phyloP scores from a whole-genome alignment of 2,888 invertebrate genomes.

The Lepidocyrtoides sp. region DNA sequence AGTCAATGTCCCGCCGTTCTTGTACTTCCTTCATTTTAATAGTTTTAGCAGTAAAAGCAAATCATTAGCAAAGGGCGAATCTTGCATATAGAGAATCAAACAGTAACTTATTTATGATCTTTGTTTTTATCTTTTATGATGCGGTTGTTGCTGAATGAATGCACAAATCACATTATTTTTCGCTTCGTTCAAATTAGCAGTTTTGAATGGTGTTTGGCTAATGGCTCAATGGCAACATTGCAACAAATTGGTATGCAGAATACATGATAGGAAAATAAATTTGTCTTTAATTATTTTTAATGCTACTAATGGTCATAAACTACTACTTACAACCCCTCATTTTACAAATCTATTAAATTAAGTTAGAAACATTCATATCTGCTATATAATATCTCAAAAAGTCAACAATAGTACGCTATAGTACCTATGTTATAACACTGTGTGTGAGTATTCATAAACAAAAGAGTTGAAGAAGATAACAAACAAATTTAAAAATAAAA shows the following conservation, averaged over 20 bases:
- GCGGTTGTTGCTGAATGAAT: too few relatives aligned
- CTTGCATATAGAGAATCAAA: too few relatives aligned
- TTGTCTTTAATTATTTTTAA: slow-evolving; percentile 34
- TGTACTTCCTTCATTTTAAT: background rate
- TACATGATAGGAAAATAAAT: background rate
- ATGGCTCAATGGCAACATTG: slow-evolving; percentile 20
- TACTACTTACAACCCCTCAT: too few relatives aligned
- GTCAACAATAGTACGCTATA: background rate
- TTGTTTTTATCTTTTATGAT: too few relatives aligned
- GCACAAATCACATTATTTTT: too few relatives aligned
- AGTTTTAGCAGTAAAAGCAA: too few relatives aligned
- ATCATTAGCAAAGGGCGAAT: too few relatives aligned
- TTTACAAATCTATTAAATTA: background rate
- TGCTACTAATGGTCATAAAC: slow-evolving; percentile 17
- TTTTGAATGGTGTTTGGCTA: too few relatives aligned
- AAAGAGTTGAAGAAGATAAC: background rate
- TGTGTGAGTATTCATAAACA: background rate
- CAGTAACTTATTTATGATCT: too few relatives aligned
- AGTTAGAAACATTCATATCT: too few relatives aligned
- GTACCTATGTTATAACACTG: background rate
- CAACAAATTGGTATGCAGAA: background rate
- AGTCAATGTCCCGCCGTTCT: background rate
- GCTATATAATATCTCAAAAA: background rate
- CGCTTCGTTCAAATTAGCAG: too few relatives aligned
- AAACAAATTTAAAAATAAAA: background rate